Evolutionary conservation across 1,140 invertebrate species (phyloP).

Genomic region (Helicorthomorpha holstii): DNA sequence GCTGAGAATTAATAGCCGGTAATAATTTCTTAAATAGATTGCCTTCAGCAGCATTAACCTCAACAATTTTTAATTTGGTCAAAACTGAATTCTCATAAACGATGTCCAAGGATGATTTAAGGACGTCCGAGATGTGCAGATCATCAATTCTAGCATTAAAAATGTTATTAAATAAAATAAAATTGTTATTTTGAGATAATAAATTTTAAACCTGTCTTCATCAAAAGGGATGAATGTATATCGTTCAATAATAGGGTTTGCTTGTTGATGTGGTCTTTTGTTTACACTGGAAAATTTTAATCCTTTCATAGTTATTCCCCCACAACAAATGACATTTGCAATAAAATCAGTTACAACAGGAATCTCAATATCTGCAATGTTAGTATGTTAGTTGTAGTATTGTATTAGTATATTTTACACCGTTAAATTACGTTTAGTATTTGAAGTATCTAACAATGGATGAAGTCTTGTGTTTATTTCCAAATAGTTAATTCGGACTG

Average conservation of each 20-base stretch:
- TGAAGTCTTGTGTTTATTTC: background rate
- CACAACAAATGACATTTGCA: conserved; percentile 56
- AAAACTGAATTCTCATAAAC: conserved; percentile 2
- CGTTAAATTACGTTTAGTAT: too few relatives aligned
- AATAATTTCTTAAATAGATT: too few relatives aligned
- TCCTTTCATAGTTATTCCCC: conserved; percentile 74
- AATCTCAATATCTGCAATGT: too few relatives aligned
- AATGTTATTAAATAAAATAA: background rate
- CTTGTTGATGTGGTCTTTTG: conserved; percentile 43
- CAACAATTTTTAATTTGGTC: conserved; percentile 2
- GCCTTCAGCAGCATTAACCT: background rate
- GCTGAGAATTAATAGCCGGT: conserved; percentile 3
- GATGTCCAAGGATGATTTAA: conserved; percentile 21
- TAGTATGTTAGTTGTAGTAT: too few relatives aligned
- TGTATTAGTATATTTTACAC: too few relatives aligned
- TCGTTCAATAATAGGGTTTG: conserved; percentile 58
- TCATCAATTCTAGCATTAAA: conserved; percentile 6
- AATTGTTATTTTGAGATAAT: conserved; percentile 13
- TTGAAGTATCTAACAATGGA: too few relatives aligned
- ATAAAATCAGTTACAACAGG: conserved; percentile 54
- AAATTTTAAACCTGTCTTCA: conserved; percentile 17
- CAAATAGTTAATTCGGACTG: background rate
- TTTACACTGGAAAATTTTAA: conserved; percentile 80
- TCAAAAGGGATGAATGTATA: conserved; percentile 68
- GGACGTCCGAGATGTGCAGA: conserved; percentile 9